These are phyloP conservation scores for Mesorhabditis sp. DNA, from an alignment of 2,888 invertebrate species.

Conservation along the genomic window DNA sequence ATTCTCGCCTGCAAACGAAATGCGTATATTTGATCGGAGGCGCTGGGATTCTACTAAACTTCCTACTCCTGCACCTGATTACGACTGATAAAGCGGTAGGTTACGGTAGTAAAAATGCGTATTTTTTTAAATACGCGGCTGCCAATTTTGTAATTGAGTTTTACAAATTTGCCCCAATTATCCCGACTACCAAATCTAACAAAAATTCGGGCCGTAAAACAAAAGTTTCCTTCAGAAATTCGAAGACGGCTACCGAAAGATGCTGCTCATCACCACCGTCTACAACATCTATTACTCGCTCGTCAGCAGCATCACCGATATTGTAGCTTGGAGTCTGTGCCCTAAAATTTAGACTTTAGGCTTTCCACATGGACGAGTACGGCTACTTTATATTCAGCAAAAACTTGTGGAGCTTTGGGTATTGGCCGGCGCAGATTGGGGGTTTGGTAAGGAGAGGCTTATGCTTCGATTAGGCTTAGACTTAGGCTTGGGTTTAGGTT, in stretches of 20 bases:
- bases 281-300: conserved; percentile 1
- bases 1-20: no score
- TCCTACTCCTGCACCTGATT: no score
- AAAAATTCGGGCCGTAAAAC: background rate
- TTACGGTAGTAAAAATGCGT: no score
- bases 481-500: no score
- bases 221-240: background rate
- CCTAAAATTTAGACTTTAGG: background rate
- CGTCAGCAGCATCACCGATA: background rate
- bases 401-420: background rate
- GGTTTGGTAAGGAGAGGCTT: background rate
- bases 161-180: no score
- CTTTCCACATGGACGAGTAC: background rate
- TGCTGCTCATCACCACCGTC: background rate
- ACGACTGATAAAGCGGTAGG: no score
- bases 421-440: background rate
- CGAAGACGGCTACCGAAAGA: background rate
- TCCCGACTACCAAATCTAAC: no score
- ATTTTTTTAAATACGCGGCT: no score
- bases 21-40: no score
- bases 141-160: no score
- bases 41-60: no score
- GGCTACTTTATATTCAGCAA: background rate
- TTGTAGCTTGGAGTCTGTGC: background rate
- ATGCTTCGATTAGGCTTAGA: no score